Percentiles rank a stretch among this genome's conserved stretches.
Evolutionary conservation across 2,888 invertebrate genomes (phyloP).

Genomic region (Celastrina argiolus): DNA sequence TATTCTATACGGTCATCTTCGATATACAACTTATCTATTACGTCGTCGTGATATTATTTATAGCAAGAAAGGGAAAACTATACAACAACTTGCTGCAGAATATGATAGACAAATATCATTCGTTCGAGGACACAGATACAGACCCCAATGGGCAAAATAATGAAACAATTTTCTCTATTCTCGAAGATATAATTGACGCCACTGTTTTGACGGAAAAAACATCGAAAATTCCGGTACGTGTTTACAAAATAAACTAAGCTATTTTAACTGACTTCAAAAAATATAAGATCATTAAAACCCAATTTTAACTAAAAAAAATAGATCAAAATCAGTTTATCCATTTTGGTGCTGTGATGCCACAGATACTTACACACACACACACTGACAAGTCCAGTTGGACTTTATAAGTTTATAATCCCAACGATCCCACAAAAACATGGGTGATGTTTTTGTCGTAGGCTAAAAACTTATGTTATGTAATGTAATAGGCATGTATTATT

Average conservation of each 20-base stretch:
- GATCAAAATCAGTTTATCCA: too few relatives aligned
- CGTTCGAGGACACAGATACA: neutral
- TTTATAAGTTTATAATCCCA: too few relatives aligned
- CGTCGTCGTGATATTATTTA: slow-evolving; percentile 29
- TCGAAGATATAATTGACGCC: slow-evolving; percentile 29
- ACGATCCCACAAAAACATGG: too few relatives aligned
- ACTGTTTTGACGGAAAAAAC: slow-evolving; percentile 28
- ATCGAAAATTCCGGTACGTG: slow-evolving; percentile 30
- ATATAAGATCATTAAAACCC: too few relatives aligned
- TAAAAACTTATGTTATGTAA: too few relatives aligned
- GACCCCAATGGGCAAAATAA: slow-evolving; percentile 4
- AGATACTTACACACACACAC: too few relatives aligned
- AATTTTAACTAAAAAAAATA: too few relatives aligned
- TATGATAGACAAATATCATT: slow-evolving; percentile 21
- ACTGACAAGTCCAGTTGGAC: too few relatives aligned
- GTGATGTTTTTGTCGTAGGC: too few relatives aligned
- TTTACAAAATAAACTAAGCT: neutral
- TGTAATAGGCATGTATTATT: too few relatives aligned
- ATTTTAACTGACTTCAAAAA: too few relatives aligned
- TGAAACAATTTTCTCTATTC: slow-evolving; percentile 27
- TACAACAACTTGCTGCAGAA: slow-evolving; percentile 29
- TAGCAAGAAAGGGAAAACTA: slow-evolving; percentile 31
- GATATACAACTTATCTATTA: slow-evolving; percentile 35
- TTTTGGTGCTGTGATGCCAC: too few relatives aligned
- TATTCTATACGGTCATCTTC: slow-evolving; percentile 31